Conservation (phyloP, 2,113 vertebrate genomes). For the Protomyctophum bolini region DNA sequence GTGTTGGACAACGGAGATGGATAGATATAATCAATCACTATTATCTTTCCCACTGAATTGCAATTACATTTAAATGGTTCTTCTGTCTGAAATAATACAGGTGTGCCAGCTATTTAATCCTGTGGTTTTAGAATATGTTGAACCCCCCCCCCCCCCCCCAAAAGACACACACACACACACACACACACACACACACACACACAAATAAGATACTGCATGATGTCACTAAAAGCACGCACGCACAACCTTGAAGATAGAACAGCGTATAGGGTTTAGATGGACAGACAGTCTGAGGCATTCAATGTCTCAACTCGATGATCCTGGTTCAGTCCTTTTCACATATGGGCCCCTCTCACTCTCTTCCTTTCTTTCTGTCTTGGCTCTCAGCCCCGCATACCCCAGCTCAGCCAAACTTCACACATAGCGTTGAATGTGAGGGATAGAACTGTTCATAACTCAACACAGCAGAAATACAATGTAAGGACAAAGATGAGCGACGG, state of each 20-base stretch:
- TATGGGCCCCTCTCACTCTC: not conserved
- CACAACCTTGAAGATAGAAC: not conserved
- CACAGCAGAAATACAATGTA: not conserved
- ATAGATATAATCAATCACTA: constrained; percentile 3
- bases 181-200: not conserved
- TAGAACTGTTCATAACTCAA: not conserved
- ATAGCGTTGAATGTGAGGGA: not conserved
- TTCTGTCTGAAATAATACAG: no score
- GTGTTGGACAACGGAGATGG: not conserved
- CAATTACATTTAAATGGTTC: no score
- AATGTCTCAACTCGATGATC: constrained; percentile 30
- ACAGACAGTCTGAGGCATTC: constrained; percentile 16
- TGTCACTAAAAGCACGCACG: no score
- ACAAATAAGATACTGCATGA: not conserved
- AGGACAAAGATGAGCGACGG: not conserved
- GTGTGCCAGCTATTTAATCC: no score
- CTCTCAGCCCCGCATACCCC: constrained; percentile 24
- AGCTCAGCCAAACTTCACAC: constrained; percentile 50
- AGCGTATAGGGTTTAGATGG: not conserved
- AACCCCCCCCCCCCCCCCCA: no score
- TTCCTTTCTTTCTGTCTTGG: constrained; percentile 29
- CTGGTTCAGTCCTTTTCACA: constrained; percentile 36
- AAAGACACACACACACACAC: no score
- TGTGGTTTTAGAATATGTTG: no score
- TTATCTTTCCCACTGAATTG: no score